These are phyloP conservation scores for Phalacrocorax aristotelis DNA, from an alignment of 2,113 vertebrate genomes.

Conservation along the genomic window DNA sequence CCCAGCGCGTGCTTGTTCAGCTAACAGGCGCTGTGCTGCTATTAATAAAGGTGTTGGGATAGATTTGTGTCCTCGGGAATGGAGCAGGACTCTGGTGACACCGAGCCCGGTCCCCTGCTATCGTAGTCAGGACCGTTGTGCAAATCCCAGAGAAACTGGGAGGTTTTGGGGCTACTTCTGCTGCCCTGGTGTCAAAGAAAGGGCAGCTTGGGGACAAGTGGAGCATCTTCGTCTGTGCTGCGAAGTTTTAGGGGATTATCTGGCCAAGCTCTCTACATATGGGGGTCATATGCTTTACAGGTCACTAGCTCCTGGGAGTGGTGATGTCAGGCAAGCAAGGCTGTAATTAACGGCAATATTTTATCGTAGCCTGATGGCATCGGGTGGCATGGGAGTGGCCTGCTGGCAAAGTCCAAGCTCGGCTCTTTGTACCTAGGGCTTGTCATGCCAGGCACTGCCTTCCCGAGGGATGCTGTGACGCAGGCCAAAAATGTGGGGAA, in stretches of 20 bases:
- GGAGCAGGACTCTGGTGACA: neutral
- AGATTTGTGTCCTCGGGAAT: neutral
- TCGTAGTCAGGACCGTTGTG: fast-evolving
- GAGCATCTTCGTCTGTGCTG: neutral
- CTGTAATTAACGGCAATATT: neutral
- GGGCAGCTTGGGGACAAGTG: neutral
- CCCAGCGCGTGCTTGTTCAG: neutral
- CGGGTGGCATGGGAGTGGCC: neutral
- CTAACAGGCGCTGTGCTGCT: neutral
- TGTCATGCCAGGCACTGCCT: neutral
- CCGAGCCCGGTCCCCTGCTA: too few relatives aligned
- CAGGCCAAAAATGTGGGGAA: neutral
- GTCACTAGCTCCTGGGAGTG: neutral
- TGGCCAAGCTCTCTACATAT: neutral
- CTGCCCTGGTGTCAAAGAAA: neutral
- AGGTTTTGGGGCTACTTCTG: neutral
- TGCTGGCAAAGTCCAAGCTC: neutral
- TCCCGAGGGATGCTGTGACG: neutral
- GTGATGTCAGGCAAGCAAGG: neutral
- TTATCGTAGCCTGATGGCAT: neutral
- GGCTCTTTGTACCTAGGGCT: neutral
- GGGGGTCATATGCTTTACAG: neutral
- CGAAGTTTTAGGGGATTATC: neutral
- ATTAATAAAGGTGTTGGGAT: fast-evolving
- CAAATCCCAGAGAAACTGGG: neutral